phyloP scores from a whole-genome alignment of 2,797 vertebrate species.

The Sciaenops ocellatus region DNA sequence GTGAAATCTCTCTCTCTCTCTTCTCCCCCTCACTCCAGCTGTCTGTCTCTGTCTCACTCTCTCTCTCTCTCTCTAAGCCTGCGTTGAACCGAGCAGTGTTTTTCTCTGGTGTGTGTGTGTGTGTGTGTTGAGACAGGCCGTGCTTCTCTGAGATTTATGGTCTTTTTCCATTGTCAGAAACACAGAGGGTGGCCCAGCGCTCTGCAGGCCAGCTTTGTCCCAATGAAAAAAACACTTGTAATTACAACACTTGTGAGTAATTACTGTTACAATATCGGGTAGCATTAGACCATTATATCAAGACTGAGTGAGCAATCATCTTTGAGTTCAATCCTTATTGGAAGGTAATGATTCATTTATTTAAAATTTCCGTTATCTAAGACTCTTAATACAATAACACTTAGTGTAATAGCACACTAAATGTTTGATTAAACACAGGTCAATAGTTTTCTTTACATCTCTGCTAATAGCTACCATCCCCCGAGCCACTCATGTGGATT shows the following conservation, averaged over 20 bases:
- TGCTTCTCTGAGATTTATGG: conserved; percentile 32
- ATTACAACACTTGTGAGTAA: conserved; percentile 43
- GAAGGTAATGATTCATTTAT: conserved; percentile 13
- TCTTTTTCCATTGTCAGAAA: conserved; percentile 48
- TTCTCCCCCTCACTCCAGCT: not conserved
- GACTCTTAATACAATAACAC: conserved; percentile 9
- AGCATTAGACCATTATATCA: conserved; percentile 19
- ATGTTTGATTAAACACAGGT: conserved; percentile 27
- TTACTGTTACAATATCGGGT: conserved; percentile 28
- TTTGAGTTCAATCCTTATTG: conserved; percentile 6
- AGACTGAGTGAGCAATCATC: conserved; percentile 19
- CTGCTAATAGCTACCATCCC: not conserved
- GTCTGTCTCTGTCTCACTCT: conserved; percentile 11
- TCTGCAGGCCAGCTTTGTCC: conserved; percentile 25
- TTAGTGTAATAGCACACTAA: conserved; percentile 14
- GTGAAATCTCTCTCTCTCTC: conserved; percentile 20
- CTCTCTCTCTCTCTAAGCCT: conserved; percentile 12
- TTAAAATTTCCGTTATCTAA: conserved; percentile 8
- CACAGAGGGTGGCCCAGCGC: conserved; percentile 34
- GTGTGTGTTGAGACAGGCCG: conserved; percentile 38
- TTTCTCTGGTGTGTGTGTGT: conserved; percentile 36
- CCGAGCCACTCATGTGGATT: conserved; percentile 14
- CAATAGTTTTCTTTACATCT: conserved; percentile 11
- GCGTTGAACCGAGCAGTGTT: conserved; percentile 30
- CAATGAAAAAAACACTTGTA: conserved; percentile 12